Evolutionary conservation across 2,797 vertebrate species (phyloP).

Genomic region (Micropoecilia bifurca): DNA sequence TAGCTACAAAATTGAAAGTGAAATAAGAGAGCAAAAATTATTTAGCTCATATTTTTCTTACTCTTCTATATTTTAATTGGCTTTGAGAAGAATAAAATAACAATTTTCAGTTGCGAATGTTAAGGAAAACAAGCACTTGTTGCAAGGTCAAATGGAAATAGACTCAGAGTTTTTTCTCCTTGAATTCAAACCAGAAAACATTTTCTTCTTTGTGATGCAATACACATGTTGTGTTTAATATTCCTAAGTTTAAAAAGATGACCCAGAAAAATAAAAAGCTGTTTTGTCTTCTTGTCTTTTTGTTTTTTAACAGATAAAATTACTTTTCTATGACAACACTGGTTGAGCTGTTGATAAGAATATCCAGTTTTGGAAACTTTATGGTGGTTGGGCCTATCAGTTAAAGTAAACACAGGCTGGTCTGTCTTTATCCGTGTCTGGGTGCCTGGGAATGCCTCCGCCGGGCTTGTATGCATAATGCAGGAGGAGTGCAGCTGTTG

Average conservation of each 20-base stretch:
- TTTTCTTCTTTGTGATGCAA: no score
- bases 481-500: constrained; percentile 77
- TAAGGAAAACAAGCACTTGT: no score
- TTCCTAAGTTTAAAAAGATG: background rate
- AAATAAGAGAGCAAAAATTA: background rate
- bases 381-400: constrained; percentile 6
- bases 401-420: constrained; percentile 45
- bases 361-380: background rate
- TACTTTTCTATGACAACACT: background rate
- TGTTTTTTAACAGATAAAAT: background rate
- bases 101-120: background rate
- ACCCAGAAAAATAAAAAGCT: background rate
- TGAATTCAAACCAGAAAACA: no score
- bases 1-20: background rate
- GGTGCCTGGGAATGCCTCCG: constrained; percentile 42
- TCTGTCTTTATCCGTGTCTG: constrained; percentile 34
- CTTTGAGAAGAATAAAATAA: background rate
- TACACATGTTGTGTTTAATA: background rate
- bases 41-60: background rate
- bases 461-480: constrained; percentile 40
- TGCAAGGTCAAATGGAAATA: background rate
- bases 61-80: background rate
- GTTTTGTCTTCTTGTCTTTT: constrained; percentile 2
- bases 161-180: background rate
- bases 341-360: constrained; percentile 1